Evolutionary conservation across 2,888 invertebrate genomes (phyloP).

Genomic region (Orthosia incerta): DNA sequence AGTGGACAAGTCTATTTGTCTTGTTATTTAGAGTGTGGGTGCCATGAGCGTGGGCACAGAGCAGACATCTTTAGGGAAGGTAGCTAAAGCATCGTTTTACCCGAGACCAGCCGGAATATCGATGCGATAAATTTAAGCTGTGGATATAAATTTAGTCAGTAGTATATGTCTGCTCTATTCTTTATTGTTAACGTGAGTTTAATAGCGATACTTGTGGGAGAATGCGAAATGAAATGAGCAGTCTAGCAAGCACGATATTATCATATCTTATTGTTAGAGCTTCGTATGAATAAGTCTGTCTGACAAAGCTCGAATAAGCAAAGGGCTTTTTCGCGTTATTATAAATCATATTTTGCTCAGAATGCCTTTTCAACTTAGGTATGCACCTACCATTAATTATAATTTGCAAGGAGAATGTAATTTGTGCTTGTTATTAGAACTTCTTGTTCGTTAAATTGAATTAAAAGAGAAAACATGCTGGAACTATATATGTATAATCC

Average conservation of each 20-base stretch:
- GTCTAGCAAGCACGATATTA: slow-evolving; percentile 64
- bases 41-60: slow-evolving; percentile 83
- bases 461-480: neutral
- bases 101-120: slow-evolving; percentile 57
- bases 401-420: slow-evolving; percentile 3
- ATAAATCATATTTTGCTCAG: slow-evolving; percentile 70
- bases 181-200: slow-evolving; percentile 56
- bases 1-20: slow-evolving; percentile 89
- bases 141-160: slow-evolving; percentile 62
- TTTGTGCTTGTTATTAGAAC: neutral
- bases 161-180: slow-evolving; percentile 55
- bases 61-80: slow-evolving; percentile 78
- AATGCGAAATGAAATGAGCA: slow-evolving; percentile 61
- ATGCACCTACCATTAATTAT: slow-evolving; percentile 12
- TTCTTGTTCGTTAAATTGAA: neutral
- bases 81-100: slow-evolving; percentile 74
- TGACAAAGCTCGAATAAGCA: slow-evolving; percentile 67
- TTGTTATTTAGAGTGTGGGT: slow-evolving; percentile 90
- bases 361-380: slow-evolving; percentile 42
- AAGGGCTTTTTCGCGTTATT: slow-evolving; percentile 69
- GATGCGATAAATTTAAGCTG: slow-evolving; percentile 59
- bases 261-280: slow-evolving; percentile 66
- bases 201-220: slow-evolving; percentile 48
- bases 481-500: neutral
- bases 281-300: slow-evolving; percentile 57